Evolutionary conservation across 2,888 invertebrate species (phyloP).

Genomic region (Sinhomidia bicolor): DNA sequence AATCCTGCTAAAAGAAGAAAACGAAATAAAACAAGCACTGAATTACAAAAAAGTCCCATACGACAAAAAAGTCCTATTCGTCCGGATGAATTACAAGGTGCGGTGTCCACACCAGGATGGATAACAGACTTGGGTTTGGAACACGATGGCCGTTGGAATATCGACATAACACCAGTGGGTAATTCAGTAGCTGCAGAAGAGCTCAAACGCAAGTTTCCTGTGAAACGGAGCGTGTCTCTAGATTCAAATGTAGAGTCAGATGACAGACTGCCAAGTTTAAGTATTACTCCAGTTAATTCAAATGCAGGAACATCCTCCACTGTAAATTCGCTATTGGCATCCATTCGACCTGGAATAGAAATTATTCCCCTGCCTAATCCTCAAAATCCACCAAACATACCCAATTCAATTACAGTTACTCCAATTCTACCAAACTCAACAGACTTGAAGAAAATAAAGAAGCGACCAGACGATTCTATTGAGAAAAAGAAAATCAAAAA

Average conservation of each 20-base stretch:
- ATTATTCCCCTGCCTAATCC: conserved; percentile 89
- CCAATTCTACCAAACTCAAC: conserved; percentile 84
- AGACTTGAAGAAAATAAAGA: conserved; percentile 63
- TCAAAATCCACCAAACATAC: conserved; percentile 85
- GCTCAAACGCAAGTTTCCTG: conserved; percentile 82
- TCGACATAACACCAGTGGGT: conserved; percentile 79
- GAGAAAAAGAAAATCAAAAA: conserved; percentile 64
- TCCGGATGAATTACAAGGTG: conserved; percentile 48
- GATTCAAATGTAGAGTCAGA: conserved; percentile 69
- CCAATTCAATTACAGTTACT: conserved; percentile 93
- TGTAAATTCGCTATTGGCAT: conserved; percentile 85
- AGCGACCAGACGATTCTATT: conserved; percentile 50
- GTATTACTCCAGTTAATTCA: conserved; percentile 85
- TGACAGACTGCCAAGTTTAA: conserved; percentile 83
- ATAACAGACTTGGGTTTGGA: conserved; percentile 76
- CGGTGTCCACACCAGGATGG: conserved; percentile 34
- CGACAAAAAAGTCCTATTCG: conserved; percentile 67
- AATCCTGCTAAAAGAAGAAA: conserved; percentile 77
- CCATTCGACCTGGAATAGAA: conserved; percentile 89
- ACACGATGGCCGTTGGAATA: conserved; percentile 78
- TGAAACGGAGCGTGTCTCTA: conserved; percentile 81
- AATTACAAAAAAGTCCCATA: conserved; percentile 76
- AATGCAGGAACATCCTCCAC: conserved; percentile 82
- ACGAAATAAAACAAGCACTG: conserved; percentile 77
- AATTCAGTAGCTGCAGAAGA: conserved; percentile 68